Evolutionary conservation across 2,797 vertebrate species (phyloP).

Genomic region (Gambusia yucatana): DNA sequence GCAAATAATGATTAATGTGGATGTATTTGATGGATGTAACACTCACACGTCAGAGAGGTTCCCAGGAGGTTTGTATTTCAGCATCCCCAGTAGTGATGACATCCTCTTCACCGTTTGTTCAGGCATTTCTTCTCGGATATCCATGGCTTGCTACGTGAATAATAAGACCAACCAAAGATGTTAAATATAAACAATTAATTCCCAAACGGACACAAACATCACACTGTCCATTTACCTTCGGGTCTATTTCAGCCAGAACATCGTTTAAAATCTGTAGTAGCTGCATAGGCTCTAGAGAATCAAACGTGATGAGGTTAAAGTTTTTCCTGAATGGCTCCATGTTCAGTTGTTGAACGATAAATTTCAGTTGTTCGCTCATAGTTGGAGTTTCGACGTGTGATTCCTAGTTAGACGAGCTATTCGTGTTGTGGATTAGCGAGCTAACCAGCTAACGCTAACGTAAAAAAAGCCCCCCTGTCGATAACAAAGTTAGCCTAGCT

Average conservation of each 20-base stretch:
- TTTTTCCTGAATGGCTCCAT: conserved; percentile 94
- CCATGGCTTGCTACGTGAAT: conserved; percentile 87
- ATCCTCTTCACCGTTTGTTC: conserved; percentile 96
- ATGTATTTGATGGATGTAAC: neutral
- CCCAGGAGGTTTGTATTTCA: conserved; percentile 94
- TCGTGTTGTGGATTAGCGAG: conserved; percentile 24
- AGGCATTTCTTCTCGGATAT: conserved; percentile 95
- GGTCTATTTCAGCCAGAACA: conserved; percentile 93
- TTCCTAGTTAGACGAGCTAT: neutral
- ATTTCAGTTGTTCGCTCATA: conserved; percentile 95
- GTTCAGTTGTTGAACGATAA: conserved; percentile 94
- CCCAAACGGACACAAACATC: neutral
- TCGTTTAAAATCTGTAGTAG: conserved; percentile 94
- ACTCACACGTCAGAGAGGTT: conserved; percentile 89
- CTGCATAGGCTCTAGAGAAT: conserved; percentile 92
- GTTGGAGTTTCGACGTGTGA: conserved; percentile 20
- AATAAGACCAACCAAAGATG: neutral
- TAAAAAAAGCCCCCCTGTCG: neutral
- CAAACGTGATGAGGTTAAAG: conserved; percentile 96
- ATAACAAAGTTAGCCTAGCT: conserved; percentile 6
- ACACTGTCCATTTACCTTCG: conserved; percentile 84
- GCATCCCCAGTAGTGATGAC: conserved; percentile 88
- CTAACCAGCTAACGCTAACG: conserved; percentile 38
- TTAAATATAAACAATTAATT: neutral
- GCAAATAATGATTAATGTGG: neutral